These are phyloP conservation scores for Cheilosia vernalis DNA, from an alignment of 2,888 invertebrate genomes.

Conservation along the genomic window DNA sequence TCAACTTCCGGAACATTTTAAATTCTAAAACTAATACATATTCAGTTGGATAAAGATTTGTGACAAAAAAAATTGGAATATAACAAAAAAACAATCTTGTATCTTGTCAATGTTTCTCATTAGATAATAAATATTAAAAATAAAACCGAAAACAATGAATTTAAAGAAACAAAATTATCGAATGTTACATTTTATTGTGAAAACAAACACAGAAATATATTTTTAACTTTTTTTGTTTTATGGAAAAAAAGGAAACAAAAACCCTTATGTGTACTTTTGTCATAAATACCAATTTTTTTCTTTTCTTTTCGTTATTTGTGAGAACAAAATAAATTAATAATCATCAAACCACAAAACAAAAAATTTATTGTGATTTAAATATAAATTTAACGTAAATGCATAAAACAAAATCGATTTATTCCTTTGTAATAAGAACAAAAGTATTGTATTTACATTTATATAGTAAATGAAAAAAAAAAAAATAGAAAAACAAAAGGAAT, in stretches of 20 bases:
- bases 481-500: conserved; percentile 53
- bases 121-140: conserved; percentile 58
- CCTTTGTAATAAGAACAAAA: conserved; percentile 69
- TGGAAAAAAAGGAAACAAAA: conserved; percentile 15
- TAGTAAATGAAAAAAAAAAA: conserved; percentile 68
- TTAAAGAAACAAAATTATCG: conserved; percentile 65
- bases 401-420: conserved; percentile 59
- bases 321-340: conserved; percentile 22
- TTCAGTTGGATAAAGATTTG: conserved; percentile 71
- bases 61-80: conserved; percentile 61
- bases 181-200: conserved; percentile 58
- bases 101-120: conserved; percentile 63
- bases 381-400: conserved; percentile 69
- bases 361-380: conserved; percentile 73
- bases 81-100: conserved; percentile 47
- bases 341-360: conserved; percentile 70
- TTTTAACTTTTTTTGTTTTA: conserved; percentile 24
- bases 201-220: conserved; percentile 16
- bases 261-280: conserved; percentile 23
- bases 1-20: conserved; percentile 62
- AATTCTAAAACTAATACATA: conserved; percentile 74
- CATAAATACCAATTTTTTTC: conserved; percentile 36
- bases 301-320: conserved; percentile 68
- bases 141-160: conserved; percentile 71
- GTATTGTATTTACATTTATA: conserved; percentile 74